Conservation (phyloP, 2,797 vertebrate species). For the Sitta carolinensis region DNA sequence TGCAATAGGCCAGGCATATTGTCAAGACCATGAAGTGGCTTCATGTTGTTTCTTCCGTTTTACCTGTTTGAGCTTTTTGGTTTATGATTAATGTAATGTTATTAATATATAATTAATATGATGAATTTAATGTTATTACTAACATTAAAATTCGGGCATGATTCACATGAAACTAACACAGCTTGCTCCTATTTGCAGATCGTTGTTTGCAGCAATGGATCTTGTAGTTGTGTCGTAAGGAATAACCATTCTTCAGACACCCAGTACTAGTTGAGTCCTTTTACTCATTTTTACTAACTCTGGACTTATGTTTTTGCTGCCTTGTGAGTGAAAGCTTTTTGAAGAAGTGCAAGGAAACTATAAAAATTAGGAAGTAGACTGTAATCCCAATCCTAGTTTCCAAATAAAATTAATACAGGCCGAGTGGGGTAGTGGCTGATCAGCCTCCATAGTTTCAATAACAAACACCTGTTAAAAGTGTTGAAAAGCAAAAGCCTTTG, state of each 20-base stretch:
- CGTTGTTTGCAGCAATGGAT: neutral
- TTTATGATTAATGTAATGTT: neutral
- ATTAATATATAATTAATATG: neutral
- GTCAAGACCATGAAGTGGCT: accelerated
- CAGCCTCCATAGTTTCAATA: neutral
- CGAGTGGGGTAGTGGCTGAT: neutral
- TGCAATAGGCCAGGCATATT: neutral
- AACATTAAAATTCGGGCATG: accelerated
- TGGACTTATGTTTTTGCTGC: neutral
- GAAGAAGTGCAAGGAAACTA: neutral
- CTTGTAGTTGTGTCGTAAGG: neutral
- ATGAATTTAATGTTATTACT: neutral
- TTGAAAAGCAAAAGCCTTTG: neutral
- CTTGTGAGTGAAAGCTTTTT: neutral
- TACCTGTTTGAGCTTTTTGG: neutral
- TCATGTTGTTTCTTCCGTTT: neutral
- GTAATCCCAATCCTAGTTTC: neutral
- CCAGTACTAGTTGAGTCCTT: neutral
- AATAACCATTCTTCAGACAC: neutral
- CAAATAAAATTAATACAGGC: neutral
- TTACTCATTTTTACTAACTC: neutral
- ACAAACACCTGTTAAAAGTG: neutral
- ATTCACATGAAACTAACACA: neutral
- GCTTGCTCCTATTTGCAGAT: neutral
- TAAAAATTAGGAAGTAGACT: neutral